Evolutionary conservation across 1,140 invertebrate genomes (phyloP), one percentile per base, ranked within the genome.

Genomic region (Hyphantria cunea): DNA sequence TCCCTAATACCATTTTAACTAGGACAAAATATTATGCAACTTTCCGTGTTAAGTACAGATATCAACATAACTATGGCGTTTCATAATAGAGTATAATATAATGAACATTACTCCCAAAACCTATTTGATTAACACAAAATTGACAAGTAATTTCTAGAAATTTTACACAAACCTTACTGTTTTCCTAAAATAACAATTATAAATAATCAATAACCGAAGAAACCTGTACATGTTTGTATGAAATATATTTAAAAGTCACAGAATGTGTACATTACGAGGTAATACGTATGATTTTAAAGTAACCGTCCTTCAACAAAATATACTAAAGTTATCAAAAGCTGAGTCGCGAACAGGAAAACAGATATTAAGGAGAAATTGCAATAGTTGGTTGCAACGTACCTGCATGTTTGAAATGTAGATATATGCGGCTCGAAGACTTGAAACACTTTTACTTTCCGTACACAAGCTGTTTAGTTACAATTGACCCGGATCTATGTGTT

Each of bases 391-490:
- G 55, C 48, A 55, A 73, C 77, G 74, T 48, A 84, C 81, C 75
- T 81, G 74, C 78, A 84, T 81, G 33, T 58, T 78, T 47, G 31
- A 31, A 44, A 47, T 64, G 51, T 55, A 44, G 56, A 59, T 15
- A 15, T 42, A 12, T 37, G 33, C 13, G 34, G 37, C 48, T 13
- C 47, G 48, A 39, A 31, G 42, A 25, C 55, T 53, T 51, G 45
- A 63, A 44, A 60, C 67, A 84, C 79, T 83, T 82, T 86, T 82
- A 83, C 78, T 86, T 80, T 80, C 54, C 37, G 17, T 63, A 52
- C 67, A 72, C 73, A 55, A 61, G 55, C 48, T 37, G 66, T 49
- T 67, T 60, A 66, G 54, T 66, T 63, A 69, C 66, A 69, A 52
- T 68, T 70, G 77, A 82, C 78, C 82, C 76, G 82, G 77, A 81